Evolutionary conservation across 2,113 vertebrate species (phyloP), one percentile per base, ranked within the genome.

Genomic region (Anarrhichthys ocellatus): DNA sequence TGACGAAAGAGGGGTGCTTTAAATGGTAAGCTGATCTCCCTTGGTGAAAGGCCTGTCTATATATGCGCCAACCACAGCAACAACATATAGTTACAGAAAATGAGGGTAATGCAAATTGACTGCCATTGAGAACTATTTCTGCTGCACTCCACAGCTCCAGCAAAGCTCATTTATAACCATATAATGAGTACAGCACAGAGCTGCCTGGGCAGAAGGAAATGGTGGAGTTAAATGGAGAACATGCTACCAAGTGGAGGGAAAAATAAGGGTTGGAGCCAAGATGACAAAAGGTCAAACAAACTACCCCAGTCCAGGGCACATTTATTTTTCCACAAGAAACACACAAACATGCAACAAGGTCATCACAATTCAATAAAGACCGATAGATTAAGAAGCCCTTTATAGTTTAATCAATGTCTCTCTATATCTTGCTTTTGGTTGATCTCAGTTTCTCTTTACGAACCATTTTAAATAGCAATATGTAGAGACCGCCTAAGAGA

Each of bases 301-400:
- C 82, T 81, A 75, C 78, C 93, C 92, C 82, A 29, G 63, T 81
- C 68, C 59, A 83, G 93, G 93, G 93, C 81, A 92, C 91, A 90
- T 96, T 95, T 95, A 96, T 95, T 95, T 92, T 93, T 92, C 88
- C 92, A 96, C 94, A 87, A 89, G 91, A 92, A 94, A 94, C 86
- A 95, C 93, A 95, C 93, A 95, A 90, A 95, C 95, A 96, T 96
- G 95, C 95, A 96, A 95, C 94, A 92, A 93, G 90, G 85, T 96
- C 93, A 95, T 92, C 93, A 94, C 94, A 92, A 92, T 92, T 93
- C 90, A 92, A 90, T 94, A 94, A 94, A 95, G 94, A 95, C 92
- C 46, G 78, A 89, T 93, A 92, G 91, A 93, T 91, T 94, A 92
- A 94, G 89, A 96, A 95, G 95, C 95, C 95, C 95, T 96, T 94